phyloP scores from a whole-genome alignment of 2,113 vertebrate genomes.

The Myotis yumanensis region DNA sequence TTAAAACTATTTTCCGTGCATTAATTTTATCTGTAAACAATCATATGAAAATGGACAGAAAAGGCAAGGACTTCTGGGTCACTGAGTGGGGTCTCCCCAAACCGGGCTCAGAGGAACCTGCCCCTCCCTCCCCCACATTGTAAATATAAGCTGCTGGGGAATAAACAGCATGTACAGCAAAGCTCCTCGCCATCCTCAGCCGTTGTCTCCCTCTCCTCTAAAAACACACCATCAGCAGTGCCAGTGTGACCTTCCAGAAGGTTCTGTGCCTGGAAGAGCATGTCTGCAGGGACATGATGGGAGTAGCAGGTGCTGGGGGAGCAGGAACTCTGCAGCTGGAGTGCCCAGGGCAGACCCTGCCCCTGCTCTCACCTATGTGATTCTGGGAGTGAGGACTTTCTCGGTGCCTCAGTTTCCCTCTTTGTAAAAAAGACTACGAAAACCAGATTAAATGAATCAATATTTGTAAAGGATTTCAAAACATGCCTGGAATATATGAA shows the following conservation, averaged over 20 bases:
- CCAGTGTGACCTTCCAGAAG: background rate
- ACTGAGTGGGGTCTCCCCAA: background rate
- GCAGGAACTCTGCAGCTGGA: background rate
- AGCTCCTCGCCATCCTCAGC: no score
- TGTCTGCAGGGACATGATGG: background rate
- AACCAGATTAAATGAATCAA: background rate
- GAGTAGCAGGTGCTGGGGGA: background rate
- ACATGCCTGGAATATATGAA: background rate
- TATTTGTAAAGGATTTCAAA: background rate
- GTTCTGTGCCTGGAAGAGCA: background rate
- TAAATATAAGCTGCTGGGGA: no score
- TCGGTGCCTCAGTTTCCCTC: background rate
- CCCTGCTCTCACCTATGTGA: background rate
- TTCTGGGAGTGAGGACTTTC: background rate
- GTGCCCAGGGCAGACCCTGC: background rate
- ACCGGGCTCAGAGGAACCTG: no score
- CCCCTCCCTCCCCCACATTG: fast-evolving
- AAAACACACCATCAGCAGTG: no score
- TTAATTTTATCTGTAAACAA: background rate
- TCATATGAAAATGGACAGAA: background rate
- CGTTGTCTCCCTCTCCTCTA: no score
- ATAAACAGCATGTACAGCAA: no score
- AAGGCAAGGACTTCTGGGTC: background rate
- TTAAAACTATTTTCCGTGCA: background rate
- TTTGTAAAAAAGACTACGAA: background rate